Evolutionary conservation across 2,888 invertebrate species (phyloP).

Genomic region (Mycalesis mineus): DNA sequence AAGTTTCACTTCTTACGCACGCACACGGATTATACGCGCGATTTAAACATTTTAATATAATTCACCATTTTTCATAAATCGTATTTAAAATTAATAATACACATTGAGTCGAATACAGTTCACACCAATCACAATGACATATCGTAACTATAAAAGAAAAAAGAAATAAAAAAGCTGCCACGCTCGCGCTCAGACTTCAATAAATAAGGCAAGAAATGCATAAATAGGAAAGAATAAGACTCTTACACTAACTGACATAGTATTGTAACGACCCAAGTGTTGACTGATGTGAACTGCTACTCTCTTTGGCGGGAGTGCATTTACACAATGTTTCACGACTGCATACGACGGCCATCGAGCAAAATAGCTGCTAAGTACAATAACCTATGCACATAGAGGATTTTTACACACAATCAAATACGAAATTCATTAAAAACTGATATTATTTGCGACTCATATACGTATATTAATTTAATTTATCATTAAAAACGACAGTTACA

Average conservation of each 20-base stretch:
- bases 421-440: too few relatives aligned
- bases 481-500: too few relatives aligned
- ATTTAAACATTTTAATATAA: slow-evolving; percentile 13
- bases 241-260: slow-evolving; percentile 17
- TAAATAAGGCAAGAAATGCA: slow-evolving; percentile 26
- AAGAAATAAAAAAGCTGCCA: slow-evolving; percentile 8
- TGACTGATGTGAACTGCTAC: slow-evolving; percentile 16
- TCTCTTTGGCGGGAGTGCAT: slow-evolving; percentile 17
- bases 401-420: too few relatives aligned
- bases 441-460: too few relatives aligned
- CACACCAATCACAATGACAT: slow-evolving; percentile 13
- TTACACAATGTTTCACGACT: not conserved
- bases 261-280: not conserved
- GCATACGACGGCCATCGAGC: not conserved
- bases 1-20: not conserved
- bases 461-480: too few relatives aligned
- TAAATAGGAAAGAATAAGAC: slow-evolving; percentile 19
- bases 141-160: not conserved
- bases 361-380: not conserved
- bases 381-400: too few relatives aligned
- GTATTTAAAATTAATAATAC: slow-evolving; percentile 13
- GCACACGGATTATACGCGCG: not conserved
- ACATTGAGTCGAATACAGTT: slow-evolving; percentile 7
- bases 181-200: slow-evolving; percentile 5
- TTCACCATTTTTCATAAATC: slow-evolving; percentile 24